Evolutionary conservation across 2,797 vertebrate genomes (phyloP), one percentile per base, ranked within the genome.

Genomic region (Lithobates sylvaticus): DNA sequence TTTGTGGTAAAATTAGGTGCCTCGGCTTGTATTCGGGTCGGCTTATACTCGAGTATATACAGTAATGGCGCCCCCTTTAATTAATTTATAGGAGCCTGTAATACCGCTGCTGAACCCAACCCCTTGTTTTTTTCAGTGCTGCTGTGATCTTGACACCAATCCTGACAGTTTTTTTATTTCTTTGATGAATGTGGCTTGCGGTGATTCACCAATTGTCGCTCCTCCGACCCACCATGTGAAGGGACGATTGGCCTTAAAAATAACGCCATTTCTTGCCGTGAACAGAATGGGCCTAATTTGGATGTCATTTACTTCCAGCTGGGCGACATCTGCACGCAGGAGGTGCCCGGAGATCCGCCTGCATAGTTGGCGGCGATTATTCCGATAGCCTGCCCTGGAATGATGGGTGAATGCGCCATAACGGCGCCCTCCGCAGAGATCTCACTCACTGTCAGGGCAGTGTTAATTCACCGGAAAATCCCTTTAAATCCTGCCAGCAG

Each of bases 401-500:
- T 23, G 26, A 23, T 64, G 36, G 7, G 23, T 23, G 50, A 76
- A 18, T 50, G 29, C 39, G 50, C 69, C 18, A 23, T 58, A 18
- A 42, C 18, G 69, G n/a, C 7, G 47, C 23, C 23, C 18, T 81
- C 68, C 3, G 44, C 47, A 73, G 79, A 73, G 32, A 29, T 23
- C 78, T 50, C 29, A 34, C n/a, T 44, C 39, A 6, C 68, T 72
- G 68, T 81, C 79, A 61, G 79, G 79, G 72, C 34, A 58, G 34
- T 65, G 54, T 44, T 80, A 47, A 69, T 44, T 50, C 36, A 50
- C 21, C 27, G 78, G 78, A 16, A 70, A 68, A 68, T 80, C 65
- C 16, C 65, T 69, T 69, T 80, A 80, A 80, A 80, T 80, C 39
- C 78, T 70, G 65, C 61, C 65, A 15, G 64, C 64, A 47, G 77